Evolutionary conservation across 2,113 vertebrate species (phyloP).

Genomic region (Hassar affinis): DNA sequence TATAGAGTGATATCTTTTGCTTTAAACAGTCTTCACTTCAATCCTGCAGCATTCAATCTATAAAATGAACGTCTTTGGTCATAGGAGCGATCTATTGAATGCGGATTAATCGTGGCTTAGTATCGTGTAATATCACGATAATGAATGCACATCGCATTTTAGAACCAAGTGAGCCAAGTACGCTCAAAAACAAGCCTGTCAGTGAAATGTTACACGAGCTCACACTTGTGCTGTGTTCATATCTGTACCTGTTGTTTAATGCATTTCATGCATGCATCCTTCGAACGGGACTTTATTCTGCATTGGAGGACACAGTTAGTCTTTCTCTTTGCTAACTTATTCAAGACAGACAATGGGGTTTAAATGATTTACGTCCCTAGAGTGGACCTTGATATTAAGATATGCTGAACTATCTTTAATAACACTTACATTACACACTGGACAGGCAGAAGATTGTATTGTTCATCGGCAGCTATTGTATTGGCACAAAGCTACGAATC

Average conservation of each 20-base stretch:
- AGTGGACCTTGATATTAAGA: constrained; percentile 50
- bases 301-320: not conserved
- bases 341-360: constrained; percentile 47
- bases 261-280: not conserved
- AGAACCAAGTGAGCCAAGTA: not conserved
- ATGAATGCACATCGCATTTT: not conserved
- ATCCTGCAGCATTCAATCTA: not conserved
- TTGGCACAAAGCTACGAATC: constrained; percentile 10
- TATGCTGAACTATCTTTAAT: not conserved
- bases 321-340: constrained; percentile 48
- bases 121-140: not conserved
- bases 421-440: constrained; percentile 33
- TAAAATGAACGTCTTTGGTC: not conserved
- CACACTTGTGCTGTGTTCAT: not conserved
- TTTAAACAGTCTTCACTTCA: not conserved
- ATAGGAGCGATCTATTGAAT: not conserved
- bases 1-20: not conserved
- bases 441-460: constrained; percentile 7
- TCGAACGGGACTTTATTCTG: not conserved
- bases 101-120: not conserved
- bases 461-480: constrained; percentile 14
- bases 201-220: not conserved
- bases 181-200: not conserved
- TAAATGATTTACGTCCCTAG: constrained; percentile 64
- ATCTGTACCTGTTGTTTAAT: not conserved